Evolutionary conservation across 2,888 invertebrate species (phyloP).

Genomic region (Chymomyza fuscimana): DNA sequence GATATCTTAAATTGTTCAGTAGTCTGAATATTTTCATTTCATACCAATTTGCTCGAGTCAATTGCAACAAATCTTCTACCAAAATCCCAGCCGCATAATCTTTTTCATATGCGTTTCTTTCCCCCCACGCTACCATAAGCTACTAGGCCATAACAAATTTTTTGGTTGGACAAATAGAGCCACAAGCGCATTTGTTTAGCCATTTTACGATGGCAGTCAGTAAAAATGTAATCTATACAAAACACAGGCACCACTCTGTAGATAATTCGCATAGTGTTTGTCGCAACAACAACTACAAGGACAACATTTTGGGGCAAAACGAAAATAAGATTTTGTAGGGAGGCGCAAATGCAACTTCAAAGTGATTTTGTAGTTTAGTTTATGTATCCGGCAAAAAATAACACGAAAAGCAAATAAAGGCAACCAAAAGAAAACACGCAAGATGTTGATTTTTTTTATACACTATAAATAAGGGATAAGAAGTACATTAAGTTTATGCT

Average conservation of each 20-base stretch:
- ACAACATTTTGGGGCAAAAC: conserved; percentile 11
- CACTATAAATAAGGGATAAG: conserved; percentile 10
- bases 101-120: not conserved
- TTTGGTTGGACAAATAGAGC: conserved; percentile 42
- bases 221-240: not conserved
- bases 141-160: conserved; percentile 52
- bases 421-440: conserved; percentile 21
- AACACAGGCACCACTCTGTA: not conserved
- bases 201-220: conserved; percentile 33
- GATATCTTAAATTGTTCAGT: no score
- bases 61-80: conserved; percentile 42
- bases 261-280: not conserved
- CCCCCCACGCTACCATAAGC: conserved; percentile 13
- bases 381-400: conserved; percentile 42
- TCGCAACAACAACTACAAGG: not conserved
- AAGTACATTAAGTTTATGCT: not conserved
- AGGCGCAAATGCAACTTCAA: conserved; percentile 36
- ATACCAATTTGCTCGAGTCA: conserved; percentile 24
- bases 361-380: conserved; percentile 63
- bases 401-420: not conserved
- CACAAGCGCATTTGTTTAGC: conserved; percentile 50
- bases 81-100: not conserved
- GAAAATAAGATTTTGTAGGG: not conserved
- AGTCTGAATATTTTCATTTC: not conserved
- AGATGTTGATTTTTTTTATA: conserved; percentile 30